Evolutionary conservation across 2,113 vertebrate species (phyloP).

Genomic region (Zosterops pallidus): DNA sequence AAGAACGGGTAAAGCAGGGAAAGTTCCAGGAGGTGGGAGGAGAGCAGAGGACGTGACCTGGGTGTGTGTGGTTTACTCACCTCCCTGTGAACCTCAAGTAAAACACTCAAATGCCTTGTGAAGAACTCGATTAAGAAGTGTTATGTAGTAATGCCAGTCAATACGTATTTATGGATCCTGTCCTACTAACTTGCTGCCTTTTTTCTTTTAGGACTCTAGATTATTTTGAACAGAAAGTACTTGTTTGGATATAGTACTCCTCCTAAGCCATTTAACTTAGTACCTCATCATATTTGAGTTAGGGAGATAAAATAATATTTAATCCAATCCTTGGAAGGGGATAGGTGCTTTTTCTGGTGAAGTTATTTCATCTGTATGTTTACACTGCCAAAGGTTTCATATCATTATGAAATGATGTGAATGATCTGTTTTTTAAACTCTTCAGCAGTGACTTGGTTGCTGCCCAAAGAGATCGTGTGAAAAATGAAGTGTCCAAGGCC

Average conservation of each 20-base stretch:
- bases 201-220: not conserved
- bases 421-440: not conserved
- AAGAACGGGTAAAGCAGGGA: not conserved
- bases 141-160: not conserved
- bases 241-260: not conserved
- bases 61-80: not conserved
- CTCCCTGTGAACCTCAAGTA: not conserved
- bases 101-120: not conserved
- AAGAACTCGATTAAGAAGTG: not conserved
- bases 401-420: not conserved
- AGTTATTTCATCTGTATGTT: not conserved
- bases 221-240: not conserved
- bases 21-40: slow-evolving; percentile 10
- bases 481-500: not conserved
- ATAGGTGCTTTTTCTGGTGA: not conserved
- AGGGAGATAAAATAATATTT: not conserved
- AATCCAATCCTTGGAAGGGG: not conserved
- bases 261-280: not conserved
- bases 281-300: not conserved
- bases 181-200: not conserved
- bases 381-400: not conserved
- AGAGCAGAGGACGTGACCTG: slow-evolving; percentile 1
- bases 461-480: not conserved
- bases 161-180: not conserved
- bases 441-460: not conserved